Evolutionary conservation across 2,797 vertebrate genomes (phyloP).

Genomic region (Macropus fuliginosus): DNA sequence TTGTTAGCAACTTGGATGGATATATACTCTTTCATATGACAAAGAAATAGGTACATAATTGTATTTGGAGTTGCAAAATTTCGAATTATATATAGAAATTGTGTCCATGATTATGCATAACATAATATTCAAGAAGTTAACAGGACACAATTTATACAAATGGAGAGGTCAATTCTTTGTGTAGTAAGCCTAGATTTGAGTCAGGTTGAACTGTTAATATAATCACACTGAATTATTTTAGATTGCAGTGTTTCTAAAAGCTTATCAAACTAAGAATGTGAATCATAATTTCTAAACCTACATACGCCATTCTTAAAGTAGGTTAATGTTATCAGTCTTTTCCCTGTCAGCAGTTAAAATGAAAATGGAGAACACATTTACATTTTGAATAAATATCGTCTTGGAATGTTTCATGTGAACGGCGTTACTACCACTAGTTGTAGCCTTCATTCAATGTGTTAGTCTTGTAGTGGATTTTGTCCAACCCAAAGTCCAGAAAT

Average conservation of each 20-base stretch:
- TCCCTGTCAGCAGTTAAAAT: conserved; percentile 36
- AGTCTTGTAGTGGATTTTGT: not conserved
- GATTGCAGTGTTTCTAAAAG: conserved; percentile 9
- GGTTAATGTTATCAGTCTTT: not conserved
- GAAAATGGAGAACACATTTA: not conserved
- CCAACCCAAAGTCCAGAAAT: not conserved
- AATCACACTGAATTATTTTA: conserved; percentile 10
- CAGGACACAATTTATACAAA: not conserved
- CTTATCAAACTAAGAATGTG: not conserved
- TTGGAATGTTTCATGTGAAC: not conserved
- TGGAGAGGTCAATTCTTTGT: conserved; percentile 21
- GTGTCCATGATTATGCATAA: not conserved
- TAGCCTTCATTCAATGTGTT: not conserved
- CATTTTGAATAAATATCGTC: conserved; percentile 10
- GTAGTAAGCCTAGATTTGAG: not conserved
- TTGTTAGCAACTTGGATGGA: not conserved
- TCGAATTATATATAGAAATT: not conserved
- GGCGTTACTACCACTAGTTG: not conserved
- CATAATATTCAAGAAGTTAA: conserved; percentile 27
- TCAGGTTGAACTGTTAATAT: not conserved
- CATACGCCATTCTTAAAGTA: not conserved
- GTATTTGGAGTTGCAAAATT: not conserved
- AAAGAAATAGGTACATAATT: not conserved
- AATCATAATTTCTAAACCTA: not conserved
- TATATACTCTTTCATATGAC: conserved; percentile 32